Evolutionary conservation across 2,113 vertebrate genomes (phyloP), one percentile per base, ranked within the genome.

Genomic region (Junco hyemalis): DNA sequence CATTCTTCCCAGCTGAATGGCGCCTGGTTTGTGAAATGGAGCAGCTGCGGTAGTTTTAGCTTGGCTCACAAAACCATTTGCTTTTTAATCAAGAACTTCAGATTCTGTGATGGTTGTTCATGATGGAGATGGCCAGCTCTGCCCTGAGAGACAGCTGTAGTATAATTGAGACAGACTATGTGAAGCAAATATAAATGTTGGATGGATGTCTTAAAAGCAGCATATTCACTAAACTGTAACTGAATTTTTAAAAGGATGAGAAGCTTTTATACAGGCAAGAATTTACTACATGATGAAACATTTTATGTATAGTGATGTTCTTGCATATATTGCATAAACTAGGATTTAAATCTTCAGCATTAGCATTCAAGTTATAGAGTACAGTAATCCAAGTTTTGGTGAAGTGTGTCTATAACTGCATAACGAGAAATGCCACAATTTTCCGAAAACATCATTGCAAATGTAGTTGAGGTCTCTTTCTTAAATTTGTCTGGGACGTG

Each of bases 1-100:
- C 97, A 98, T 98, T 98, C 97, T 98, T 97, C 97, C 95, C 92
- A 74, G 96, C 95, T 98, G 97, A 98, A 98, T 98, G 97, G 97
- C 33, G 63, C 95, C 95, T 68, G 96, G 96, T 96, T 97, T 95
- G 94, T 97, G 97, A 97, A 97, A 96, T 73, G 93, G 96, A 97
- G 97, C 98, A 98, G 97, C 98, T 98, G 98, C 95, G 2, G 96
- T 96, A 86, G 83, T 95, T 98, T 96, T 81, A 97, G 96, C 93
- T 93, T 86, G 90, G 91, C 96, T 97, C 96, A 98, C 97, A 98
- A 97, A 98, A 98, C 97, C 97, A 61, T 93, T 98, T 82, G 96
- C 96, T 98, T 97, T 98, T 97, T 97, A 93, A 97, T 98, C 95
- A 81, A 96, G 97, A 98, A 97, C 96, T 98, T 97, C 96, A 97